phyloP scores from a whole-genome alignment of 2,797 vertebrate genomes.

The Amazona finschi region DNA sequence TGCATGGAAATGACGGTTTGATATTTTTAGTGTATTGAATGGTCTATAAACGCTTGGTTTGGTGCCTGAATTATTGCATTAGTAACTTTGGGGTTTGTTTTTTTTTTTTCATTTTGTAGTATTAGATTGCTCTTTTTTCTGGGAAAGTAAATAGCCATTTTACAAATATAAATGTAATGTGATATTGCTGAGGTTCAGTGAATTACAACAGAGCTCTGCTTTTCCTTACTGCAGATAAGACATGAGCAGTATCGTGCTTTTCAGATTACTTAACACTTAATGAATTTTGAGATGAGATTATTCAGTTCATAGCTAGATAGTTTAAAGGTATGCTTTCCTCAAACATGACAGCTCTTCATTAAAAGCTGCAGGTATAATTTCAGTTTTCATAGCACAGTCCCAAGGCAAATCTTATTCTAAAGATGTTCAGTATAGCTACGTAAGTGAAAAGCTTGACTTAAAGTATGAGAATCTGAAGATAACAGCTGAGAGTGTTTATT shows the following conservation, averaged over 20 bases:
- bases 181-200: not conserved
- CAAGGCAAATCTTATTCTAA: not conserved
- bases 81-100: not conserved
- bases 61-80: not conserved
- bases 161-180: not conserved
- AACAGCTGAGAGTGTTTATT: not conserved
- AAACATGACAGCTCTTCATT: not conserved
- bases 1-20: not conserved
- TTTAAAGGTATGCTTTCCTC: conserved; percentile 12
- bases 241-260: not conserved
- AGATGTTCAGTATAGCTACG: not conserved
- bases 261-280: conserved; percentile 9
- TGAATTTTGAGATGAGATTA: conserved; percentile 37
- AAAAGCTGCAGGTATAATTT: not conserved
- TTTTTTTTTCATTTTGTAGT: not conserved
- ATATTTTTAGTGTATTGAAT: not conserved
- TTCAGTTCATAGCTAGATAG: not conserved
- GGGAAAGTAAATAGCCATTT: not conserved
- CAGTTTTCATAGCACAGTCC: not conserved
- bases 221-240: conserved; percentile 17
- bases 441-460: not conserved
- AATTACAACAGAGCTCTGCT: conserved; percentile 1
- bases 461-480: not conserved
- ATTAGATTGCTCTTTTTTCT: not conserved
- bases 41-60: not conserved